Evolutionary conservation across 2,888 invertebrate genomes (phyloP), one percentile per base, ranked within the genome.

Genomic region (Prosopocoilus inquinatus): DNA sequence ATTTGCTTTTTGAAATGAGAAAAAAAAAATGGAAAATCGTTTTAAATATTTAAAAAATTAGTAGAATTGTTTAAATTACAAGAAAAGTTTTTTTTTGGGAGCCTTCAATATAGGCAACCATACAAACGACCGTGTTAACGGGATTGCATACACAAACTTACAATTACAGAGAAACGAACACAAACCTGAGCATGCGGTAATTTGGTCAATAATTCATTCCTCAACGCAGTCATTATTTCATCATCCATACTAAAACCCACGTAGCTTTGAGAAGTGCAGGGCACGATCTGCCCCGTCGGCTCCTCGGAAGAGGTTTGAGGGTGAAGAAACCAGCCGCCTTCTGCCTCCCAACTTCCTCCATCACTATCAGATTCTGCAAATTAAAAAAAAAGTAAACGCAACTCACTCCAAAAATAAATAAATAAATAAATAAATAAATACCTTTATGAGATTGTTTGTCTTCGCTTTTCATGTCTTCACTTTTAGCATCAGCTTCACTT

Each of bases 131-230:
- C 35, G n/a, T 35, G 35, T 9, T 8, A 43, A n/a, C 9, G 20
- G 34, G 20, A 3, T 28, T 28, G 20, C 5, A 1, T 28, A 47
- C 66, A 70, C 73, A 28, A 28, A 28, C 20, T 1, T 1, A 5
- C 20, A 28, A 28, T 28, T 28, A 28, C 7, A 28, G 20, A 28
- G 20, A 28, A 28, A 28, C 20, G 5, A 28, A 28, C 20, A 28
- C 20, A 28, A 4, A 84, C 84, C 76, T 87, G 87, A 45, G 87
- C 87, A 55, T 85, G 80, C 8, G 89, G 88, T 61, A 89, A 77
- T 72, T 89, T 89, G 64, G 86, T 81, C 63, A 85, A 80, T 43
- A 89, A 73, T 71, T 89, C 89, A 65, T 86, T 87, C 57, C 89
- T 77, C 56, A 89, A 80, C 1, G 88, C 88, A 36, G 84, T 80